Evolutionary conservation across 2,113 vertebrate genomes (phyloP).

Genomic region (Entomyzon cyanotis): DNA sequence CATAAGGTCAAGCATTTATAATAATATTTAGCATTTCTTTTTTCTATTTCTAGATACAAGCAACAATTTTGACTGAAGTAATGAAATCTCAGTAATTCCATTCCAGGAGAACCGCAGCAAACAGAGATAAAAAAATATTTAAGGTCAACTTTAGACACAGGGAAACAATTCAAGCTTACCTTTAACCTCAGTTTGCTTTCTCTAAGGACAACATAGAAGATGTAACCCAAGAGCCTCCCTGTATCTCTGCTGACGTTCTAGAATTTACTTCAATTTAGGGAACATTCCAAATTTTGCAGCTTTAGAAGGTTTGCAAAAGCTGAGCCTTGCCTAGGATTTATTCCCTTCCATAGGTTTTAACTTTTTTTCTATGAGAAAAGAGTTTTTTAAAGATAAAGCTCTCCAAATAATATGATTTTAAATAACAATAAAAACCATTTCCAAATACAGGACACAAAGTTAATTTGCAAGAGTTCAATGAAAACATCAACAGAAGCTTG

Average conservation of each 20-base stretch:
- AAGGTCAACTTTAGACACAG: neutral
- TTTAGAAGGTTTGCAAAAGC: neutral
- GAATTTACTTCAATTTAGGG: neutral
- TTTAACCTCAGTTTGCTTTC: neutral
- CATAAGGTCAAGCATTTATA: neutral
- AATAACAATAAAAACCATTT: neutral
- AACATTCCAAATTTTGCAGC: neutral
- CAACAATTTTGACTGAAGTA: neutral
- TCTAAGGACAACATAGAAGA: neutral
- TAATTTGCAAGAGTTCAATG: neutral
- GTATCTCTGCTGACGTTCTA: neutral
- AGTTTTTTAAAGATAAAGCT: neutral
- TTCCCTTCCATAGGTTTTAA: neutral
- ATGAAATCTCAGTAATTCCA: neutral
- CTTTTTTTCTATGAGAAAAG: neutral
- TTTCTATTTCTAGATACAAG: neutral
- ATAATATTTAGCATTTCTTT: neutral
- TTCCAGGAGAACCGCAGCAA: neutral
- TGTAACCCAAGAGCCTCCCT: neutral
- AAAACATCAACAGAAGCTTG: neutral
- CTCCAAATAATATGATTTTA: neutral
- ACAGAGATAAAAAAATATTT: neutral
- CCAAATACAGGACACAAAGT: neutral
- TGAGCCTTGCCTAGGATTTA: neutral
- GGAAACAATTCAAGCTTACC: neutral